Conservation (phyloP, 2,113 vertebrate species). For the Meleagris gallopavo region DNA sequence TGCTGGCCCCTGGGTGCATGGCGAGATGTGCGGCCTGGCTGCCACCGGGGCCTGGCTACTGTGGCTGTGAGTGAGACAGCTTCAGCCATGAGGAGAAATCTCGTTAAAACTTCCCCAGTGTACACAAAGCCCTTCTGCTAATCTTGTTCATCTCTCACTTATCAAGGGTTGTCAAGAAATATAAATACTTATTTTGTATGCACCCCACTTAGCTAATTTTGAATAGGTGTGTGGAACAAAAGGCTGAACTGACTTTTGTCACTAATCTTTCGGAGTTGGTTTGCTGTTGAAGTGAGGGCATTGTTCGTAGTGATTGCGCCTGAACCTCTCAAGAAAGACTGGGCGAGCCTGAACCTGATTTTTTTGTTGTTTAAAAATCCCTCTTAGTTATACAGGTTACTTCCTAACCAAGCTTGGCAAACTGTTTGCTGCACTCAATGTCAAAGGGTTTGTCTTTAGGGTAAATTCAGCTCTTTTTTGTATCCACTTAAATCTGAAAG, state of each 20-base stretch:
- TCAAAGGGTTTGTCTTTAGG: background rate
- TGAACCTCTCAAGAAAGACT: background rate
- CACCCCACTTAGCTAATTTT: conserved; percentile 33
- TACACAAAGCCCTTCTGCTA: conserved; percentile 14
- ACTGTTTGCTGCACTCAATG: background rate
- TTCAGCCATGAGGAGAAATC: background rate
- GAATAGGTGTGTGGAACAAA: conserved; percentile 44
- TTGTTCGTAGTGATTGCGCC: background rate
- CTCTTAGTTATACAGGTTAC: background rate
- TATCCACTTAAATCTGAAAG: background rate
- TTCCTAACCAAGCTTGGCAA: background rate
- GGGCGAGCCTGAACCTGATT: conserved; percentile 32
- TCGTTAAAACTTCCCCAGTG: background rate
- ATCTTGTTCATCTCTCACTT: conserved; percentile 34
- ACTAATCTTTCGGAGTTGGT: background rate
- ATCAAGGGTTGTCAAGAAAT: background rate
- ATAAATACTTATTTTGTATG: conserved; percentile 6
- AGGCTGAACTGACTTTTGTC: conserved; percentile 11
- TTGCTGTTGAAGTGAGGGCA: background rate
- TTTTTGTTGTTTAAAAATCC: background rate
- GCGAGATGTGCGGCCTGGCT: background rate
- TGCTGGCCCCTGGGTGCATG: background rate
- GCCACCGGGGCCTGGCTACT: background rate
- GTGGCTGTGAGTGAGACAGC: background rate
- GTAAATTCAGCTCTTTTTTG: background rate